phyloP scores from a whole-genome alignment of 2,797 vertebrate species.

The Brachyalestes nurse region DNA sequence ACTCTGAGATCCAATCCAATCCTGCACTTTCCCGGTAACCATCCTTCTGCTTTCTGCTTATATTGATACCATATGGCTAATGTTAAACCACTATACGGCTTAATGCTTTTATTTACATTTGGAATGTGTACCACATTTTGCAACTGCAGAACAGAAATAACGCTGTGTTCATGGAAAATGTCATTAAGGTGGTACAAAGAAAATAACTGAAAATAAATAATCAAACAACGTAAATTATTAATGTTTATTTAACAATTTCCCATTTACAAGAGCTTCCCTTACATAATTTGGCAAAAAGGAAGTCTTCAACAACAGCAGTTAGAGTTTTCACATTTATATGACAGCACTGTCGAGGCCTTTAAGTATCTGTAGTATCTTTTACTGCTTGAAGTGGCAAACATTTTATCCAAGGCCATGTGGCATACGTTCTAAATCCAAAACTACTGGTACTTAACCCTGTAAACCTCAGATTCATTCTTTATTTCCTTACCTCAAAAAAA shows the following conservation, averaged over 20 bases:
- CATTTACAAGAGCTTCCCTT: slow-evolving; percentile 38
- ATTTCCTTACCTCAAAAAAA: slow-evolving; percentile 37
- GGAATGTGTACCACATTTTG: slow-evolving; percentile 2
- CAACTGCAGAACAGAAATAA: neutral
- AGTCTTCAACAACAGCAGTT: slow-evolving; percentile 18
- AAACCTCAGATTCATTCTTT: slow-evolving; percentile 44
- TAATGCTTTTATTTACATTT: slow-evolving; percentile 40
- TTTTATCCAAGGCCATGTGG: slow-evolving; percentile 16
- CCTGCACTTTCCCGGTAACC: slow-evolving; percentile 77
- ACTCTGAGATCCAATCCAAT: slow-evolving; percentile 79
- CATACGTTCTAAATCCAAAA: slow-evolving; percentile 20
- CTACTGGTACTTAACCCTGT: slow-evolving; percentile 50
- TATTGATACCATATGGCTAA: slow-evolving; percentile 74
- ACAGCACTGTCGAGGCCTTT: slow-evolving; percentile 25
- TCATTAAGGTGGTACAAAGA: neutral
- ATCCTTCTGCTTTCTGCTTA: slow-evolving; percentile 75
- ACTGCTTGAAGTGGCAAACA: slow-evolving; percentile 15
- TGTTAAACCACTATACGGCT: slow-evolving; percentile 28
- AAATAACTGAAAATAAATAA: neutral
- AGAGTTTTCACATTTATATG: slow-evolving; percentile 9
- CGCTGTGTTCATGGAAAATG: neutral
- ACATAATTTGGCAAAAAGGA: slow-evolving; percentile 64
- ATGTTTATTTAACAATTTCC: slow-evolving; percentile 40
- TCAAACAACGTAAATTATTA: slow-evolving; percentile 6
- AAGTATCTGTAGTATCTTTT: slow-evolving; percentile 5